These are phyloP conservation scores for Tipula helvola DNA, from an alignment of 2,888 invertebrate genomes.

Conservation along the genomic window DNA sequence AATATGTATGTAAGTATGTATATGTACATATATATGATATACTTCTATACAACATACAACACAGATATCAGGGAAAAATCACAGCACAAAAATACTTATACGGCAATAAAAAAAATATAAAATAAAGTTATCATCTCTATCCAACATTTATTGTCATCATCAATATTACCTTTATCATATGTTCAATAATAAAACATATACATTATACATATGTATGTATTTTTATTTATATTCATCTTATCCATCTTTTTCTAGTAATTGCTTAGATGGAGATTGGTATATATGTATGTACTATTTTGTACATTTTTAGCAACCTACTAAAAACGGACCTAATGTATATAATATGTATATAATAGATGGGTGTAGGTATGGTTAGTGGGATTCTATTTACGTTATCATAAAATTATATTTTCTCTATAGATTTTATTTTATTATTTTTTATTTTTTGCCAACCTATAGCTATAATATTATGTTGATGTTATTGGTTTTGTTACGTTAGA, in stretches of 20 bases:
- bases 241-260: not conserved
- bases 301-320: no score
- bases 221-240: not conserved
- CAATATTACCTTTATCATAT: conserved; percentile 4
- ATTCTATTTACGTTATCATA: not conserved
- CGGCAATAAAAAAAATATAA: not conserved
- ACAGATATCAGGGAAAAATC: not conserved
- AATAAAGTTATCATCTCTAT: not conserved
- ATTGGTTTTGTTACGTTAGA: not conserved
- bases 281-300: not conserved
- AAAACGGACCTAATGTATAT: not conserved
- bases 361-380: not conserved
- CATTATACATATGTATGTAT: not conserved
- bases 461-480: not conserved
- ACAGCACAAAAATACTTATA: not conserved
- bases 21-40: not conserved
- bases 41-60: not conserved
- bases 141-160: conserved; percentile 4
- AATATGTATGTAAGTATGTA: not conserved
- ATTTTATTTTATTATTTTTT: not conserved
- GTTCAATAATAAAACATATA: not conserved
- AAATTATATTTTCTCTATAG: conserved; percentile 4
- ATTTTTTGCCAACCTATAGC: not conserved
- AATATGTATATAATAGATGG: not conserved
- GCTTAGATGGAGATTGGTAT: not conserved